Conservation (phyloP, 2,888 invertebrate genomes). For the Thelaira solivaga region DNA sequence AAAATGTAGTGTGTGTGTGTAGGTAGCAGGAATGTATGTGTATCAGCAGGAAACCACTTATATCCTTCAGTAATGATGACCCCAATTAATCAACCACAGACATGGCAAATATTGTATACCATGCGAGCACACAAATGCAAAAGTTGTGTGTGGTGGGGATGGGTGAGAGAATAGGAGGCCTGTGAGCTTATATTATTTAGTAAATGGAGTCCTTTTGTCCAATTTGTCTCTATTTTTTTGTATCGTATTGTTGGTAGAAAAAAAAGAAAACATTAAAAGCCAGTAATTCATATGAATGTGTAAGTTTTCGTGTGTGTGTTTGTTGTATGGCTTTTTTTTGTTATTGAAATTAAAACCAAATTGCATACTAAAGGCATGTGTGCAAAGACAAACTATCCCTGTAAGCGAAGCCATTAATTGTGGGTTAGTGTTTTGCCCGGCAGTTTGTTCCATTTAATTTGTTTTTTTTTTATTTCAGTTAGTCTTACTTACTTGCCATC, state of each 20-base stretch:
- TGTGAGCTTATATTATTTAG: background rate
- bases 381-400: slow-evolving; percentile 18
- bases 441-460: slow-evolving; percentile 13
- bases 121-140: background rate
- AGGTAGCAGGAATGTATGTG: background rate
- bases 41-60: slow-evolving; percentile 56
- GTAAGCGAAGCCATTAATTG: slow-evolving; percentile 39
- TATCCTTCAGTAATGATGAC: slow-evolving; percentile 63
- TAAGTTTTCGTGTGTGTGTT: background rate
- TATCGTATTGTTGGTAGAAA: background rate
- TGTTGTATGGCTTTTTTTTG: background rate
- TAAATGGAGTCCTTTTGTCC: background rate
- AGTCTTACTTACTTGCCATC: too few relatives aligned
- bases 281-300: background rate
- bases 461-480: background rate
- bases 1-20: slow-evolving; percentile 2
- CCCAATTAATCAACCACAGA: slow-evolving; percentile 63
- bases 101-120: slow-evolving; percentile 37
- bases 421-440: background rate
- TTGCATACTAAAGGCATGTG: slow-evolving; percentile 3
- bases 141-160: background rate
- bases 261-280: background rate
- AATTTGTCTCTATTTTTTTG: background rate
- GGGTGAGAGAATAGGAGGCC: background rate
- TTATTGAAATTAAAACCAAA: slow-evolving; percentile 15